Base-by-base conservation (phyloP, 1,140 invertebrate genomes). In the Cherax quadricarinatus region DNA sequence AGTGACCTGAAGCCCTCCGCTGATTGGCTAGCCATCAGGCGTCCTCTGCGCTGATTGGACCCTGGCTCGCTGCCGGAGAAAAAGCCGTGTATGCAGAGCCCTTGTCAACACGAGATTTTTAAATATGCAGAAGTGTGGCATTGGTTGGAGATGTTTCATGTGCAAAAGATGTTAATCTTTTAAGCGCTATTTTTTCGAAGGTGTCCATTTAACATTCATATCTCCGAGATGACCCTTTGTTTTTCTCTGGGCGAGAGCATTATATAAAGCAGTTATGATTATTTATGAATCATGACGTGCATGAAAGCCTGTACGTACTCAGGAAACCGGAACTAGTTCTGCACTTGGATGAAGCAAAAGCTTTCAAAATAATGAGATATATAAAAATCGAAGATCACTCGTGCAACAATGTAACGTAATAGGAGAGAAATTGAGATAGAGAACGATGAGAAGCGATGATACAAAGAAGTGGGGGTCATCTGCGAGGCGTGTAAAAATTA, bases 111-210 rank as follows among this genome's bases (percentile, higher is more conserved):
- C 83, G 51, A 24, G 24, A 88, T 48, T 88, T 88, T 88, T 88
- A 88, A 88, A 88, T 51, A 88, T 88, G 86, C 78, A 88, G 86
- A 88, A 79, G 86, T 88, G 86, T 88, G 86, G 86, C 86, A 88
- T 88, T 88, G 86, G 86, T 62, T 60, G 86, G 86, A 88, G 86
- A 88, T 88, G 86, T 88, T 88, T 79, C 86, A 88, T 79, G 86
- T 81, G 57, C 75, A 41, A 79, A 88, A 88, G 60, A 75, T 41
- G 57, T 88, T 79, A 79, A 88, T 57, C 49, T 88, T 88, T 88
- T 88, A 87, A 57, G 73, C 41, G 9, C 83, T 51, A 85, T 85
- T 85, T 85, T 85, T 85, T 60, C 18, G 70, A 41, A 85, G 70
- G 83, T 48, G 49, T 85, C 49, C 60, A 85, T 85, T 85, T 85